Evolutionary conservation across 2,113 vertebrate species (phyloP), one percentile per base, ranked within the genome.

Genomic region (Odontesthes bonariensis): DNA sequence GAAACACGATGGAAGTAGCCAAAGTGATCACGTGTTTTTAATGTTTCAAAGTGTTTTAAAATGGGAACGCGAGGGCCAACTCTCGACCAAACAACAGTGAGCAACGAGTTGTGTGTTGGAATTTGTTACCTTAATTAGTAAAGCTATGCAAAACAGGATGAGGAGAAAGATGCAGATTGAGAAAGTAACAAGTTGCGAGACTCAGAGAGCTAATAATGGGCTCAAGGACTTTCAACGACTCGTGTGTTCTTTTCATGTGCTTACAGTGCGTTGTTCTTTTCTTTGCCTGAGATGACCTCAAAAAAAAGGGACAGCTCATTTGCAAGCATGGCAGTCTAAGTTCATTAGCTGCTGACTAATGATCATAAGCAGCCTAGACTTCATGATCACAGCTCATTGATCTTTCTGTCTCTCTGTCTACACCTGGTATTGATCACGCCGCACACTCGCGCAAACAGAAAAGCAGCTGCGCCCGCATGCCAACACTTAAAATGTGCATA

Each of bases 311-410:
- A 19, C 52, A 46, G 69, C 82, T 84, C 63, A 85, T 88, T 90
- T 79, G 57, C 75, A 65, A 81, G 56, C 64, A 47, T 31, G 44
- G 11, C 52, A 49, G 79, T 61, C 59, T 51, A 54, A 80, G 83
- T 85, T 85, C 85, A 91, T 93, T 86, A 92, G 86, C 65, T 38
- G 74, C 80, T 22, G 69, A 82, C 79, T 88, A 85, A 90, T 83
- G 81, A 88, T 85, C 77, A 88, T 87, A 85, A 92, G 83, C 77
- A 14, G 60, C 62, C 66, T 16, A 52, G 88, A 86, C 86, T 89
- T 86, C 57, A 87, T 87, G 86, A 91, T 90, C 86, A 69, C 85
- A 76, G 73, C 80, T 51, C 83, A 91, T 89, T 73, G 89, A 91
- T 91, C 78, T 75, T 17, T 12, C 68, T 55, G 74, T 85, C 66